Evolutionary conservation across 2,888 invertebrate genomes (phyloP).

Genomic region (Drosophila putrida): DNA sequence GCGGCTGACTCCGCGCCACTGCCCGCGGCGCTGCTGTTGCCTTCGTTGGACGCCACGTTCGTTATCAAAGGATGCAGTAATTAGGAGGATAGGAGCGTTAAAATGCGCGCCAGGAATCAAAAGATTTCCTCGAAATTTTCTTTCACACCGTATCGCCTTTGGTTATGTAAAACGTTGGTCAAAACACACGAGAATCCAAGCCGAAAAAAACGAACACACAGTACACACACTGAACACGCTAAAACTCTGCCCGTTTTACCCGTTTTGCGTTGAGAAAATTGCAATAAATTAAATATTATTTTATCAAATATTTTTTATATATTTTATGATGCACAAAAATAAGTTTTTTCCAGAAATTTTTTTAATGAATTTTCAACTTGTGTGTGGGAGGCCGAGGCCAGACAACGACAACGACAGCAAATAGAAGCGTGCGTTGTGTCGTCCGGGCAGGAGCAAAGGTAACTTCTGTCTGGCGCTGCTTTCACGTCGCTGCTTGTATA

Average conservation of each 20-base stretch:
- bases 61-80: constrained; percentile 63
- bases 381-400: constrained; percentile 75
- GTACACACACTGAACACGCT: constrained; percentile 27
- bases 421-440: constrained; percentile 84
- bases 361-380: constrained; percentile 28
- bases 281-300: constrained; percentile 1
- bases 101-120: constrained; percentile 19
- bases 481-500: constrained; percentile 59
- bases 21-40: constrained; percentile 83
- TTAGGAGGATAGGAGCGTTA: constrained; percentile 16
- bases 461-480: constrained; percentile 85
- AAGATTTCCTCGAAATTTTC: not conserved
- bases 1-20: constrained; percentile 87
- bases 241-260: constrained; percentile 34
- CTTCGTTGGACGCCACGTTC: constrained; percentile 86
- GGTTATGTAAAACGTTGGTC: constrained; percentile 51
- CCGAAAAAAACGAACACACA: constrained; percentile 11
- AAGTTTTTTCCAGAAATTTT: constrained; percentile 11
- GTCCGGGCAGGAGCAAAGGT: constrained; percentile 86
- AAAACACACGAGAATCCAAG: constrained; percentile 6
- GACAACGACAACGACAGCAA: constrained; percentile 77
- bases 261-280: constrained; percentile 9
- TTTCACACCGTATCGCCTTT: constrained; percentile 18
- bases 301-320: not conserved
- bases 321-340: constrained; percentile 13